Conservation (phyloP, 2,888 invertebrate species). For the Idaea aversata region DNA sequence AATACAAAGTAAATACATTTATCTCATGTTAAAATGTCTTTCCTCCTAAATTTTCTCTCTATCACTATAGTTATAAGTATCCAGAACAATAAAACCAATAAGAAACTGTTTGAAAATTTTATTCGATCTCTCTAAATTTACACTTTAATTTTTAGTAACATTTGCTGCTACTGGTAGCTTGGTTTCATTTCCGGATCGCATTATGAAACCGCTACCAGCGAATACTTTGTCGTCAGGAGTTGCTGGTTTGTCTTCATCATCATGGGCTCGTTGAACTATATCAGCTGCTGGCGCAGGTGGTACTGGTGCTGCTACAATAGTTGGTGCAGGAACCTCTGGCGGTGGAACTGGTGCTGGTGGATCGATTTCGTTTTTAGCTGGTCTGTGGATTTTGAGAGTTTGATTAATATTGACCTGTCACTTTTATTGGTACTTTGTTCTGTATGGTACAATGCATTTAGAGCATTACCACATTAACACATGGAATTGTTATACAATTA, state of each 20-base stretch:
- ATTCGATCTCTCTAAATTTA: not conserved
- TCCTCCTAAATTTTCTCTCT: not conserved
- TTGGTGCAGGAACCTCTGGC: constrained; percentile 23
- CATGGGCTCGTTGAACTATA: constrained; percentile 33
- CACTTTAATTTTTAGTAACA: constrained; percentile 6
- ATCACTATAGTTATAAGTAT: not conserved
- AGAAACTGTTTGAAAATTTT: not conserved
- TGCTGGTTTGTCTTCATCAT: constrained; percentile 17
- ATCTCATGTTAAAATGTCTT: too few species aligned
- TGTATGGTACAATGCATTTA: too few species aligned
- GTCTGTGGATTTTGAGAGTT: constrained; percentile 34
- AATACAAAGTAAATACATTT: too few species aligned
- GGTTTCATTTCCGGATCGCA: constrained; percentile 40
- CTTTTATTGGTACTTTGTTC: too few species aligned
- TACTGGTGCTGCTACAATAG: constrained; percentile 13
- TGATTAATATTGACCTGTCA: not conserved
- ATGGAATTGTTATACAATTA: too few species aligned
- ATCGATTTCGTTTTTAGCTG: constrained; percentile 49
- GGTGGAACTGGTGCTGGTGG: not conserved
- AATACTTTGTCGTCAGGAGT: constrained; percentile 54
- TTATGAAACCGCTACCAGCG: constrained; percentile 51
- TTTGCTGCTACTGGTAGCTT: constrained; percentile 9
- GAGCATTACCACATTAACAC: too few species aligned
- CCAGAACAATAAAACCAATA: not conserved
- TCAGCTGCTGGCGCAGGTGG: constrained; percentile 12